Evolutionary conservation across 2,888 invertebrate genomes (phyloP).

Genomic region (Nowickia ferox): DNA sequence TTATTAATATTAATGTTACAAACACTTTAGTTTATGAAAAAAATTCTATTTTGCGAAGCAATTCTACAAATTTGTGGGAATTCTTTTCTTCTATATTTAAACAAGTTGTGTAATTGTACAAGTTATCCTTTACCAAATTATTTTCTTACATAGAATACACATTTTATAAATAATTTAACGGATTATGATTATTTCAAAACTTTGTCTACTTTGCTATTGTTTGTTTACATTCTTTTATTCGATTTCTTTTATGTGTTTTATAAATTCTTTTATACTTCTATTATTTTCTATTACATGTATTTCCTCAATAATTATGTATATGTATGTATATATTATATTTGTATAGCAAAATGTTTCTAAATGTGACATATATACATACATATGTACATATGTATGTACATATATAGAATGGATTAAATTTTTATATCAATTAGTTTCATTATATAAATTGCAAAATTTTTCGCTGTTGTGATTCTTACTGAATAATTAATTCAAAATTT

Average conservation of each 20-base stretch:
- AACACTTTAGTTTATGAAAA: conserved; percentile 17
- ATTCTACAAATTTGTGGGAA: conserved; percentile 31
- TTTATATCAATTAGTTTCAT: background rate
- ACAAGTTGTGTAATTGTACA: background rate
- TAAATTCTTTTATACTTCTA: background rate
- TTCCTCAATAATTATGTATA: background rate
- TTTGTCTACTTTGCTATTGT: background rate
- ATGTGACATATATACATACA: background rate
- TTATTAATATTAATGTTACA: background rate
- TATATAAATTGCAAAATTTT: background rate
- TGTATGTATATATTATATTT: too few relatives aligned
- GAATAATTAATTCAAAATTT: background rate
- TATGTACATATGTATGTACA: too few relatives aligned
- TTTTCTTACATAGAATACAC: conserved; percentile 8
- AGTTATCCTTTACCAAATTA: conserved; percentile 27
- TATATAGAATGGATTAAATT: background rate
- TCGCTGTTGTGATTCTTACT: background rate
- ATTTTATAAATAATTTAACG: background rate
- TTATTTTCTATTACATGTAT: background rate
- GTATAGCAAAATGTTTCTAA: background rate
- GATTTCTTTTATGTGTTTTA: background rate
- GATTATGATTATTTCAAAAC: background rate
- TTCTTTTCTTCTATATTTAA: conserved; percentile 8
- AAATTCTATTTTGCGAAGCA: background rate
- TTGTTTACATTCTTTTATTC: background rate